Evolutionary conservation across 2,797 vertebrate genomes (phyloP), one percentile per base, ranked within the genome.

Genomic region (Rhinatrema bivittatum): DNA sequence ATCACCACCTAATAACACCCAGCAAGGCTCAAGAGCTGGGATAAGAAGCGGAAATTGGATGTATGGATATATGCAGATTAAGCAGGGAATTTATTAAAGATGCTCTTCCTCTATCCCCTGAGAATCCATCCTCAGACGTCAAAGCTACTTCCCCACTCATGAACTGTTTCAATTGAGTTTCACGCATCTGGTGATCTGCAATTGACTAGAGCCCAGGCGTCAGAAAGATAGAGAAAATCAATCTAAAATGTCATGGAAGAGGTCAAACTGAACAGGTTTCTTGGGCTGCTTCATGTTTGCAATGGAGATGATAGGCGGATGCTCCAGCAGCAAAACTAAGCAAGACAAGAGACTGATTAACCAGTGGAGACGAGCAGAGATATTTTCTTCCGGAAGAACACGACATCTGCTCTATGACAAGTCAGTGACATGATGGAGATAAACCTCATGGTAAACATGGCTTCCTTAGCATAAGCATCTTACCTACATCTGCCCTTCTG

Each of bases 141-240:
- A 56, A 10, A 39, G 56, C 29, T 69, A 56, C 71, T 72, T 78
- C 70, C 68, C 65, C 67, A 64, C 37, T 62, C 72, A 79, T 65
- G 71, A 67, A 74, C 71, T 40, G 47, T 70, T 63, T 78, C 53
- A 39, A 38, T 68, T 64, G 49, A 1, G 1, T 36, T 38, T 42
- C 46, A 23, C 61, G 36, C 47, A 23, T 55, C 20, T 32, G 50
- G 67, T 53, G 68, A 56, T 37, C 48, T 2, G 5, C 33, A 35
- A 54, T 19, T 7, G 15, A 46, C 46, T 38, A 49, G 15, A 41
- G 50, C 38, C 42, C 56, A 39, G 5, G 48, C 47, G 51, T 31
- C 38, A n/a, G 52, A 55, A 62, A 50, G 43, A 44, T 11, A 45
- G 57, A 33, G 53, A 65, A 50, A 76, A 79, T 79, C 78, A 68